Evolutionary conservation across 2,797 vertebrate species (phyloP).

Genomic region (Liparis tanakae): DNA sequence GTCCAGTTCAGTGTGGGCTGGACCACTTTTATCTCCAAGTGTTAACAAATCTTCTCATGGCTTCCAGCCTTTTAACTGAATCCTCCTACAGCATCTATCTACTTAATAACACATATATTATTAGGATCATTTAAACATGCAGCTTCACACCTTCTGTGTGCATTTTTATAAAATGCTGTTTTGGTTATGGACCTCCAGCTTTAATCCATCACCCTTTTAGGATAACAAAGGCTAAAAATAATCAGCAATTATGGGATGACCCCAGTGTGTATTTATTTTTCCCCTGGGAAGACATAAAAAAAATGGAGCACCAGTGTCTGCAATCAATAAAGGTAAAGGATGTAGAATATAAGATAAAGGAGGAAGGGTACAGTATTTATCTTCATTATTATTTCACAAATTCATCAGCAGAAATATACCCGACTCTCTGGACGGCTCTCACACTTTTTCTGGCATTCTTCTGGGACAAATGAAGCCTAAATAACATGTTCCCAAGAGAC

Average conservation of each 20-base stretch:
- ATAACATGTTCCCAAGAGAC: constrained; percentile 51
- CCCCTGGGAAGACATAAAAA: constrained; percentile 10
- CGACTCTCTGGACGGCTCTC: constrained; percentile 44
- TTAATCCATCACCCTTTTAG: constrained; percentile 18
- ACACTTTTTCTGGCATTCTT: constrained; percentile 57
- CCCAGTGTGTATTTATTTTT: constrained; percentile 15
- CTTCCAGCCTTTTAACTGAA: constrained; percentile 15
- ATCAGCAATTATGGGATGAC: constrained; percentile 17
- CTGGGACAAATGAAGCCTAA: constrained; percentile 61
- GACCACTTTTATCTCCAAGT: constrained; percentile 3
- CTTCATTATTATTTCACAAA: constrained; percentile 38
- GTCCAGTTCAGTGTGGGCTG: constrained; percentile 7
- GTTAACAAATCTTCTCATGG: constrained; percentile 14
- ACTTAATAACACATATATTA: constrained; percentile 28
- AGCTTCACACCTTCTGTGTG: constrained; percentile 33
- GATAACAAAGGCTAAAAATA: constrained; percentile 5
- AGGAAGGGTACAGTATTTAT: constrained; percentile 10
- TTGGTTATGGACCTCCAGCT: constrained; percentile 20
- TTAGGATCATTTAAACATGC: constrained; percentile 25
- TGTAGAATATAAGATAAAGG: constrained; percentile 13
- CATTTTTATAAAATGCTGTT: constrained; percentile 2
- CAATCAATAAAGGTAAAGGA: constrained; percentile 2
- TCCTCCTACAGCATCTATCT: constrained; percentile 3
- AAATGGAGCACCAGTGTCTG: neutral
- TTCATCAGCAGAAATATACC: constrained; percentile 49